Evolutionary conservation across 2,888 invertebrate genomes (phyloP).

Genomic region (Pollenia labialis): DNA sequence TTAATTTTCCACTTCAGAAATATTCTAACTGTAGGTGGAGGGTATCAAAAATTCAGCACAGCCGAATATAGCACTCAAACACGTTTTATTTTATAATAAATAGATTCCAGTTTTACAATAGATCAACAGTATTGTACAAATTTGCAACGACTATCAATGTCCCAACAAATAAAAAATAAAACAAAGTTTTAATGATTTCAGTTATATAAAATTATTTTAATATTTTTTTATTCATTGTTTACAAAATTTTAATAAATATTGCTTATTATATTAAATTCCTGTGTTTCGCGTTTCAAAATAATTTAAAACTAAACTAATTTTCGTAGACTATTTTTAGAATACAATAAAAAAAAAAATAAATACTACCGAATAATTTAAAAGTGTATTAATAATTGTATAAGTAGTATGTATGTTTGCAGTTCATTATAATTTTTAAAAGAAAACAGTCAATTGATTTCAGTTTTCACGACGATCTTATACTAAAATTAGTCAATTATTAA

Average conservation of each 20-base stretch:
- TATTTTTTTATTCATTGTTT: conserved; percentile 57
- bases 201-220: conserved; percentile 55
- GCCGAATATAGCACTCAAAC: no score
- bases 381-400: neutral
- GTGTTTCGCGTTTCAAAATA: conserved; percentile 56
- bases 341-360: conserved; percentile 11
- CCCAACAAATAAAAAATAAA: neutral
- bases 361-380: conserved; percentile 45
- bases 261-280: conserved; percentile 70
- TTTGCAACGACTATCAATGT: no score
- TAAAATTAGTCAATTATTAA: conserved; percentile 22
- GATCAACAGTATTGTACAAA: no score
- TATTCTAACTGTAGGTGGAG: no score
- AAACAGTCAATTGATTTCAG: neutral
- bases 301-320: conserved; percentile 50
- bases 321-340: neutral
- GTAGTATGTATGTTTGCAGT: neutral
- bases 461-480: neutral
- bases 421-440: conserved; percentile 7
- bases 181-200: neutral
- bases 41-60: no score
- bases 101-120: no score
- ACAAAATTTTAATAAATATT: conserved; percentile 71
- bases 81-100: no score
- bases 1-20: no score